Evolutionary conservation across 1,140 invertebrate genomes (phyloP).

Genomic region (Rhyzopertha dominica): DNA sequence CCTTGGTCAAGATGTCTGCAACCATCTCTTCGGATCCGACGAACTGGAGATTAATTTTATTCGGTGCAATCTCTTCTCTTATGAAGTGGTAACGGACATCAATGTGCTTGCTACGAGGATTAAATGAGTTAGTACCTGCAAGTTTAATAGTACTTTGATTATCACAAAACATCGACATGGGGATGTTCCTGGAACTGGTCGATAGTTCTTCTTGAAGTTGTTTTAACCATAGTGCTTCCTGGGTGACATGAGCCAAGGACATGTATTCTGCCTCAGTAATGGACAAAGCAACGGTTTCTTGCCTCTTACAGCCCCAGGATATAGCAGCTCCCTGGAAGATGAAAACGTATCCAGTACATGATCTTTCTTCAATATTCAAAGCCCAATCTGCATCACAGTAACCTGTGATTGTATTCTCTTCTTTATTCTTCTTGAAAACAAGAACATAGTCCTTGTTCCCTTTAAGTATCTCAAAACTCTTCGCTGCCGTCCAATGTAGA

Average conservation of each 20-base stretch:
- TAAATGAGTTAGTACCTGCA: conserved; percentile 40
- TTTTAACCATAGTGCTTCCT: too few species aligned
- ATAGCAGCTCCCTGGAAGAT: conserved; percentile 28
- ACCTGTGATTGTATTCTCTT: neutral
- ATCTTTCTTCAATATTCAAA: conserved; percentile 24
- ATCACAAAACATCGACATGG: too few species aligned
- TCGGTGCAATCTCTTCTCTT: conserved; percentile 27
- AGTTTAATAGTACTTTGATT: conserved; percentile 43
- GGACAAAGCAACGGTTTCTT: conserved; percentile 45
- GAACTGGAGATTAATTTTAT: neutral
- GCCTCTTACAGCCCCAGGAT: conserved; percentile 45
- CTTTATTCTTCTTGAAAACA: too few species aligned
- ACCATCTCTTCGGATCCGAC: neutral
- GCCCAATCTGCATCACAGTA: conserved; percentile 36
- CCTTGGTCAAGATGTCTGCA: neutral
- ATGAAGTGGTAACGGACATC: conserved; percentile 38
- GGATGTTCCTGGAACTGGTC: too few species aligned
- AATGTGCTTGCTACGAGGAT: conserved; percentile 38
- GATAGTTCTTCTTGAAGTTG: too few species aligned
- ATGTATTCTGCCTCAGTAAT: conserved; percentile 50
- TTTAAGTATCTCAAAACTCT: conserved; percentile 44
- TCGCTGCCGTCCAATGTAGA: conserved; percentile 43
- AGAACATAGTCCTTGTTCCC: too few species aligned
- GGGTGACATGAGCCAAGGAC: conserved; percentile 39
- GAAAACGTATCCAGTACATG: conserved; percentile 37